A percentile compares a stretch with the other conserved stretches of the same genome.
Evolutionary conservation across 2,797 vertebrate species (phyloP).

Genomic region (Gobionotothen gibberifrons): DNA sequence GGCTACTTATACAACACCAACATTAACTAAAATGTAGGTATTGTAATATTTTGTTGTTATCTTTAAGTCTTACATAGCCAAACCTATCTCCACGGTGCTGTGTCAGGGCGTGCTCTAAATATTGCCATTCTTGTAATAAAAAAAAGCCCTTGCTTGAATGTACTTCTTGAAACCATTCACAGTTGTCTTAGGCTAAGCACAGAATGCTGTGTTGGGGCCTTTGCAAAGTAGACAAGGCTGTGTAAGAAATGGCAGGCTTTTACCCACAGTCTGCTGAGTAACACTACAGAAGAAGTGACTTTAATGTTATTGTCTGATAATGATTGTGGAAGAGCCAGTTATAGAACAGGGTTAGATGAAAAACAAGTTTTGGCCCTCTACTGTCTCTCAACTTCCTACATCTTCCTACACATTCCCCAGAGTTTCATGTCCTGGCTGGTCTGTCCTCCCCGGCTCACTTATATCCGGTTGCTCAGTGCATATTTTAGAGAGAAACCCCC

Average conservation of each 20-base stretch:
- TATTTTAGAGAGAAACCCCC: constrained; percentile 48
- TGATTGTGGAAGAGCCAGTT: not conserved
- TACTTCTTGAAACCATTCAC: no score
- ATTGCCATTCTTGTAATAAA: no score
- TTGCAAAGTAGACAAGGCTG: no score
- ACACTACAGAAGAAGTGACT: no score
- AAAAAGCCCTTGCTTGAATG: no score
- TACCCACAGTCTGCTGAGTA: no score
- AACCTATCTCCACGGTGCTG: no score
- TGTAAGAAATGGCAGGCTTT: no score
- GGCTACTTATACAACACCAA: not conserved
- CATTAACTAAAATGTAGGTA: not conserved
- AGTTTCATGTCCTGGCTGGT: constrained; percentile 71
- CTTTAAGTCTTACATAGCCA: no score
- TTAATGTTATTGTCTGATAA: not conserved
- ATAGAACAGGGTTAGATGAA: not conserved
- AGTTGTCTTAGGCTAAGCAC: no score
- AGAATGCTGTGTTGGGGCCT: no score
- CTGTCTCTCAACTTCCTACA: constrained; percentile 8
- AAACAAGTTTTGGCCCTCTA: constrained; percentile 17
- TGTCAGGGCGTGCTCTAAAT: no score
- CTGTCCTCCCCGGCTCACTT: constrained; percentile 29
- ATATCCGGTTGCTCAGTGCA: constrained; percentile 52
- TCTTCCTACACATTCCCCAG: constrained; percentile 52
- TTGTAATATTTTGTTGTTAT: constrained; percentile 1